Conservation (phyloP, 2,888 invertebrate species). For the Hirtodrosophila histrioides region DNA sequence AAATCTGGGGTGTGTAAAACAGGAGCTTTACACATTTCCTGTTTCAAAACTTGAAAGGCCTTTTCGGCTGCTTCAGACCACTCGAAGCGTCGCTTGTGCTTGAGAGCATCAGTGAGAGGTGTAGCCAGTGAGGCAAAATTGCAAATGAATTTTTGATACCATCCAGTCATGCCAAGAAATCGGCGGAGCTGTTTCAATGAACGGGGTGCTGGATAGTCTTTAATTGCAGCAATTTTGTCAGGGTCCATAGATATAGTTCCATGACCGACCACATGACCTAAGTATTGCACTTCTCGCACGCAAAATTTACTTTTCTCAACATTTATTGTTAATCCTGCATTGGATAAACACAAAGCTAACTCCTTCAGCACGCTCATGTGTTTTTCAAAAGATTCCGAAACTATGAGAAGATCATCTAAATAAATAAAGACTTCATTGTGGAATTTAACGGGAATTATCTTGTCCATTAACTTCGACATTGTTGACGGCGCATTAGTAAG, state of each 20-base stretch:
- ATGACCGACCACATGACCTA: neutral
- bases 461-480: constrained; percentile 10
- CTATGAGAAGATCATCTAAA: neutral
- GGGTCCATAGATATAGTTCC: neutral
- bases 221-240: too few species aligned
- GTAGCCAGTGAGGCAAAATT: constrained; percentile 1
- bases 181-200: neutral
- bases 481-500: constrained; percentile 1
- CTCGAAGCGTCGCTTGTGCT: neutral
- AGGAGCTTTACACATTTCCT: neutral
- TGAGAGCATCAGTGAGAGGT: constrained; percentile 13
- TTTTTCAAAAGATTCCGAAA: constrained; percentile 5
- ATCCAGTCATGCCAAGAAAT: neutral
- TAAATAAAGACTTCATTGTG: constrained; percentile 1
- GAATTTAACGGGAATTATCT: neutral
- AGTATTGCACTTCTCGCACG: neutral
- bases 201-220: neutral
- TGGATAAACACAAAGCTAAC: too few species aligned
- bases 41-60: constrained; percentile 10
- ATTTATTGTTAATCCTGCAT: neutral
- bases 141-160: neutral
- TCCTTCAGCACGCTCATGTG: neutral
- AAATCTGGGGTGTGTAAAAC: constrained; percentile 12
- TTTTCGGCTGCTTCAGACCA: constrained; percentile 5
- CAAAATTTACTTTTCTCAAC: neutral